Base-by-base conservation (phyloP, 2,113 vertebrate species). In the Eurypyga helias region DNA sequence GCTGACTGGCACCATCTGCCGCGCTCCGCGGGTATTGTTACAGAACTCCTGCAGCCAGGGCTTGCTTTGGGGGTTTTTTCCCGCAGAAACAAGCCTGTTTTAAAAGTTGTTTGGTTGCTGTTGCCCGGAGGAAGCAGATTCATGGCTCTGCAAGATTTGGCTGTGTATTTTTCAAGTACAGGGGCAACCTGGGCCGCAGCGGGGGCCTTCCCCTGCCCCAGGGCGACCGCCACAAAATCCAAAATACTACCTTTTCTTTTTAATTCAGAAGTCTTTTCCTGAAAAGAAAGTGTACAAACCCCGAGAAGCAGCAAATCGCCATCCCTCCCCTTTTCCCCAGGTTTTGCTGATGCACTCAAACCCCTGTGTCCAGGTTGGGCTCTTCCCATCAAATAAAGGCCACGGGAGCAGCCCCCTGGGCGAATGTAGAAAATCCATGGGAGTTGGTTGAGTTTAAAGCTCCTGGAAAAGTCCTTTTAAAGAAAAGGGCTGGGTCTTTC, bases 371-470 rank as follows among this genome's bases (percentile, higher is more conserved):
- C 62, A 6, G 17, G 61, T 82, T 54, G 69, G 48, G 45, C 29
- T 55, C 21, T 89, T 81, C 13, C 52, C 21, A 12, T 76, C 58
- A 18, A 48, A 29, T 11, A 29, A 89, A 72, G 45, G 87, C 75
- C 19, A 6, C 0, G 4, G 7, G 1, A 48, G 31, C 1, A 1
- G 79, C n/a, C 60, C n/a, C 23, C 11, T 43, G 1, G 10, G 46
- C 55, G 43, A 60, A 36, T 61, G 82, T 54, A 38, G 86, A 73
- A 95, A 94, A 83, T 28, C 57, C 86, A 54, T 21, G 16, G 38
- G 57, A 34, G 29, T 13, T 31, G 34, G 20, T n/a, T n/a, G 33
- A 66, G 10, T n/a, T 36, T 19, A 61, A 34, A 69, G n/a, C 84
- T 95, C 51, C 29, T 58, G 31, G 84, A 75, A 85, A 62, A 84